Conservation (phyloP, 2,797 vertebrate genomes). For the Lagocephalus sceleratus region DNA sequence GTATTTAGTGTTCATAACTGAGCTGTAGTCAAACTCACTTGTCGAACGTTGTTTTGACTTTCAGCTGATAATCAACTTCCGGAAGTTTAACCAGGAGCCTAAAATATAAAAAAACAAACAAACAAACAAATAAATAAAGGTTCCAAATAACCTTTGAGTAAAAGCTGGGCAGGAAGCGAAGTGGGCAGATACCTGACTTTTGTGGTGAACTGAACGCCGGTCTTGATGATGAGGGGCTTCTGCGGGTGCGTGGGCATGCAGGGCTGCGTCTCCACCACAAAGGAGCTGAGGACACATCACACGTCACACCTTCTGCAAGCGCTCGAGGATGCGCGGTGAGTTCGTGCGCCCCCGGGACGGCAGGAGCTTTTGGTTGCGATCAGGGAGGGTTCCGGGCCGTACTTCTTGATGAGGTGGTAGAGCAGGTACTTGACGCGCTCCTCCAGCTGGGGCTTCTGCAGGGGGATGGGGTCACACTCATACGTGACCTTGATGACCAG, state of each 20-base stretch:
- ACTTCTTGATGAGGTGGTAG: constrained; percentile 93
- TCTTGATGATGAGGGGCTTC: constrained; percentile 95
- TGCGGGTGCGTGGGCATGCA: constrained; percentile 97
- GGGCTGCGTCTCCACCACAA: constrained; percentile 95
- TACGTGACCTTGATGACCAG: constrained; percentile 91
- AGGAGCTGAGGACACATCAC: constrained; percentile 78
- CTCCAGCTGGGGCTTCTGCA: constrained; percentile 87
- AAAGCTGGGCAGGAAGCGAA: not conserved
- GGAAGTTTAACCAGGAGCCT: constrained; percentile 94
- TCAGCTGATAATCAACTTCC: constrained; percentile 95
- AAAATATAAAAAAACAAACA: too few relatives aligned
- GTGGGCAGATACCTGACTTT: constrained; percentile 85
- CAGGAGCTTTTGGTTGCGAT: not conserved
- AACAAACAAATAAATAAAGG: not conserved
- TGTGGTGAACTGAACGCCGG: constrained; percentile 93
- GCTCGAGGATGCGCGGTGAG: too few relatives aligned
- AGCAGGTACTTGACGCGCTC: constrained; percentile 89
- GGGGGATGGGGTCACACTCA: constrained; percentile 89
- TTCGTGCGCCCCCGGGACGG: too few relatives aligned
- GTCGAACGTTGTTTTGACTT: constrained; percentile 96
- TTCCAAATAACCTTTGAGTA: not conserved
- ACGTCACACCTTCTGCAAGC: too few relatives aligned
- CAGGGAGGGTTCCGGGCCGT: constrained; percentile 1
- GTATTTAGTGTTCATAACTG: too few relatives aligned
- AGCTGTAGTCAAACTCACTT: constrained; percentile 73